These are phyloP conservation scores for Alviniconcha strummeri DNA, from an alignment of 2,888 invertebrate genomes.

Conservation along the genomic window DNA sequence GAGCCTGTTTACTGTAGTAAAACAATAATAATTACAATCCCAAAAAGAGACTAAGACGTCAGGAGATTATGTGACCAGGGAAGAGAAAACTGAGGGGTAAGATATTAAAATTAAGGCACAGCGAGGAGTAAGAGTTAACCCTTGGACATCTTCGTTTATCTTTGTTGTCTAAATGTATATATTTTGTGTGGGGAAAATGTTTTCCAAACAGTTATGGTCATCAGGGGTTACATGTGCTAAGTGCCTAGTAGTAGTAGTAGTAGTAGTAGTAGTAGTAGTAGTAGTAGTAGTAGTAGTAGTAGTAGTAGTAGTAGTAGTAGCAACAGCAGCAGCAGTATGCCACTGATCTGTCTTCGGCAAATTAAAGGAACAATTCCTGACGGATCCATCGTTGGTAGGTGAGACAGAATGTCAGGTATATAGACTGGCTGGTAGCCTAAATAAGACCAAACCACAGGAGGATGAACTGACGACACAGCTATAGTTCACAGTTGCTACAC, in stretches of 20 bases:
- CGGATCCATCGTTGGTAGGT: neutral
- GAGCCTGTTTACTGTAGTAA: no score
- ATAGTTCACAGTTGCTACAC: neutral
- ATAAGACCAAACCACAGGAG: neutral
- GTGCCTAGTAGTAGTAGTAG: neutral
- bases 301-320: neutral
- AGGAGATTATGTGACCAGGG: no score
- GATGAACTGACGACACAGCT: neutral
- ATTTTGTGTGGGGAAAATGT: neutral
- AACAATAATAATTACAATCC: no score
- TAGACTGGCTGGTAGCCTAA: neutral
- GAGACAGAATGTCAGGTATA: neutral
- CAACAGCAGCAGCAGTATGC: slow-evolving; percentile 2
- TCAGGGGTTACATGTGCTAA: neutral
- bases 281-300: neutral
- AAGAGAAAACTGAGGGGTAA: no score
- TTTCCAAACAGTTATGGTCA: neutral
- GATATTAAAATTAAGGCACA: no score
- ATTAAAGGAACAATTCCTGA: no score
- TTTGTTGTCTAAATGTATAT: neutral
- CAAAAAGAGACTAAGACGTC: no score
- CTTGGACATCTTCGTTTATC: no score
- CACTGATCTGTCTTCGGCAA: no score
- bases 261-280: slow-evolving; percentile 9
- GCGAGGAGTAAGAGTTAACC: no score